Conservation (phyloP, 2,113 vertebrate genomes). For the Larimichthys crocea region DNA sequence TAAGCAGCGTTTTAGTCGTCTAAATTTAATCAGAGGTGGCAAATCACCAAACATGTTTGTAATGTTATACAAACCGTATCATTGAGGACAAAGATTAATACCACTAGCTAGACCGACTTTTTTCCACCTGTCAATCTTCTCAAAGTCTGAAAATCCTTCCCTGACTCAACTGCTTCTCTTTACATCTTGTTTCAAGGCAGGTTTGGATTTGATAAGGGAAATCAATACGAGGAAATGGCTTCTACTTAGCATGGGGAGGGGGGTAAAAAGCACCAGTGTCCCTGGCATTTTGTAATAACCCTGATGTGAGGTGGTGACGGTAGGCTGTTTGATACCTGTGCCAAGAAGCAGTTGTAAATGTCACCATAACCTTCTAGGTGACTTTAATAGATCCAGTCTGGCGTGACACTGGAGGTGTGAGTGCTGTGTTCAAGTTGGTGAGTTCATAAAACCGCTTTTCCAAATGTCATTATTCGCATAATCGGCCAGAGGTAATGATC, state of each 20-base stretch:
- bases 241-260: neutral
- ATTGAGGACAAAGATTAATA: too few species aligned
- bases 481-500: neutral
- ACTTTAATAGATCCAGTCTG: neutral
- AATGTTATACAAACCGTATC: too few species aligned
- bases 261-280: neutral
- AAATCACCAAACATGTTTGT: too few species aligned
- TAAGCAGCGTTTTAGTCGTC: too few species aligned
- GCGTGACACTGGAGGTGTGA: neutral
- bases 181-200: neutral
- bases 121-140: neutral
- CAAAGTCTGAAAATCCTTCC: neutral
- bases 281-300: neutral
- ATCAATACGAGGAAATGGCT: constrained; percentile 11
- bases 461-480: neutral
- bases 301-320: neutral
- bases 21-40: too few species aligned
- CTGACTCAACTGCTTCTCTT: neutral
- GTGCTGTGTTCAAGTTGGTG: neutral
- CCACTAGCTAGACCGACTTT: neutral
- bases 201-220: constrained; percentile 6
- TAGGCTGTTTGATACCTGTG: neutral
- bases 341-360: neutral
- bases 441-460: neutral
- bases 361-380: constrained; percentile 8